Evolutionary conservation across 2,113 vertebrate species (phyloP).

Genomic region (Calyptommatus sinebrachiatus): DNA sequence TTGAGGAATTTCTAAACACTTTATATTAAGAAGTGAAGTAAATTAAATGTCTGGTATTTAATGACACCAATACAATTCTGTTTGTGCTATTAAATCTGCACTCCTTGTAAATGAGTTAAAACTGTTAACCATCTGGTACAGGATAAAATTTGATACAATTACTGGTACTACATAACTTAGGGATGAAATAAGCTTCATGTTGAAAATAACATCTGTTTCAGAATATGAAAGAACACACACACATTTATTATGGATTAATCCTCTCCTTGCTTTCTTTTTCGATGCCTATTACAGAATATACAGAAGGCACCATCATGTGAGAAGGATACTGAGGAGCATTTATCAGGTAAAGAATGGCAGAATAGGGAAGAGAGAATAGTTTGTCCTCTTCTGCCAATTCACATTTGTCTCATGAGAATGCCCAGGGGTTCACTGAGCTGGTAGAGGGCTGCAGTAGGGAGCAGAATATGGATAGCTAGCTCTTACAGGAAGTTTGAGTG

Average conservation of each 20-base stretch:
- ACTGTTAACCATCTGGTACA: constrained; percentile 36
- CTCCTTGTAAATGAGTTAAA: constrained; percentile 34
- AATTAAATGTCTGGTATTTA: constrained; percentile 41
- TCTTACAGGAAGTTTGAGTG: background rate
- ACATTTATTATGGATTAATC: background rate
- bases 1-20: constrained; percentile 22
- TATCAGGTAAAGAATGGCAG: background rate
- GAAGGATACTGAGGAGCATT: background rate
- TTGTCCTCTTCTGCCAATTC: background rate
- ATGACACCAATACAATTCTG: constrained; percentile 9
- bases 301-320: background rate
- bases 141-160: constrained; percentile 48
- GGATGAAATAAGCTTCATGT: constrained; percentile 9
- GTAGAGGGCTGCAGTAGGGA: background rate
- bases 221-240: constrained; percentile 23
- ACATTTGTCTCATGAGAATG: background rate
- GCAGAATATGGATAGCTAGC: background rate
- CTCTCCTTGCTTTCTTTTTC: background rate
- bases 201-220: constrained; percentile 12
- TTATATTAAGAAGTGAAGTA: constrained; percentile 41
- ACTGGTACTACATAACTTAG: constrained; percentile 7
- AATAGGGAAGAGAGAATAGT: background rate
- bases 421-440: background rate
- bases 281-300: background rate
- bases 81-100: constrained; percentile 20